These are phyloP conservation scores for Diogma glabrata DNA, from an alignment of 2,888 invertebrate genomes.

Conservation along the genomic window DNA sequence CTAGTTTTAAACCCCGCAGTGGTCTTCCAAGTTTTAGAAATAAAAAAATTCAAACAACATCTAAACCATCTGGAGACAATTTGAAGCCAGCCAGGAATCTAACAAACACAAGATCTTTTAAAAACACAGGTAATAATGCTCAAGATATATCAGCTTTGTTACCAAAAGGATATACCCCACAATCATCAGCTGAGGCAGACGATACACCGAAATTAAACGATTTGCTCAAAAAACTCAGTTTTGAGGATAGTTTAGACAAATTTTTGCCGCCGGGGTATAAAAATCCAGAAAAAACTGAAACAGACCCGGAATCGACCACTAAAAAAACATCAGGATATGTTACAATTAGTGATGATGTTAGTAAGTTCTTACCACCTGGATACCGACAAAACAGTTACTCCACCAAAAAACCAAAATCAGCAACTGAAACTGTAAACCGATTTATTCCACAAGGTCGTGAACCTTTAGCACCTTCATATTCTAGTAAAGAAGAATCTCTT, in stretches of 20 bases:
- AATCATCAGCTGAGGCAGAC: constrained; percentile 32
- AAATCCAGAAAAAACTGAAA: constrained; percentile 29
- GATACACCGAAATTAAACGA: constrained; percentile 24
- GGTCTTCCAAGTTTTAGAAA: constrained; percentile 40
- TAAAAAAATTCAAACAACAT: constrained; percentile 41
- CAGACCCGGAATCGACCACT: constrained; percentile 26
- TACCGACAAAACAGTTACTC: constrained; percentile 39
- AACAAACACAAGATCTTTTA: constrained; percentile 39
- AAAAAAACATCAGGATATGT: constrained; percentile 22
- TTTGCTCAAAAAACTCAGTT: constrained; percentile 29
- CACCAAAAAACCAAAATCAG: constrained; percentile 18
- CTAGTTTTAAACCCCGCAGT: constrained; percentile 47
- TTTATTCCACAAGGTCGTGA: constrained; percentile 48
- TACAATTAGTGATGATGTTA: constrained; percentile 35
- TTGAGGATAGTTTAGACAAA: constrained; percentile 31
- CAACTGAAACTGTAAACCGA: constrained; percentile 26
- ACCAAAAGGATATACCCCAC: constrained; percentile 50
- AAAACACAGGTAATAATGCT: constrained; percentile 43
- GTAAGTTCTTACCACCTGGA: constrained; percentile 46
- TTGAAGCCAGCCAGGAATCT: constrained; percentile 23
- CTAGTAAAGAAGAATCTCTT: constrained; percentile 22
- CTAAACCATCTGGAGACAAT: constrained; percentile 24
- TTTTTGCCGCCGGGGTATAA: constrained; percentile 57
- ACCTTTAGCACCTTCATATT: constrained; percentile 21
- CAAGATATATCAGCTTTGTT: constrained; percentile 42